Base-by-base conservation (phyloP, 2,888 invertebrate species). In the Oscheius myriophilus region DNA sequence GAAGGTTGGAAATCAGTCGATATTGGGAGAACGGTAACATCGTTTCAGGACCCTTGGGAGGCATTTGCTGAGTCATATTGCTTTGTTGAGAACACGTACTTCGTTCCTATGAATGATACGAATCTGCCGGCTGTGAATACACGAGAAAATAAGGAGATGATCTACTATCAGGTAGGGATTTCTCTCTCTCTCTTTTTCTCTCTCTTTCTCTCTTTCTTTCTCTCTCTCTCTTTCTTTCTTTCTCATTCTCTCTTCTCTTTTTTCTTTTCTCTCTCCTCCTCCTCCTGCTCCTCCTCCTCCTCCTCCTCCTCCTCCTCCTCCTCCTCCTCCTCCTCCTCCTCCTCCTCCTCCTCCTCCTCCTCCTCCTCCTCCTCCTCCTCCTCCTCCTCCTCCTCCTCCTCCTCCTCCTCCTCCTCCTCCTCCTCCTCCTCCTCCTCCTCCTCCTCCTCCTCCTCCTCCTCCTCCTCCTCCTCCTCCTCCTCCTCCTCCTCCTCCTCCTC, bases 1-100 rank as follows among this genome's bases (percentile, higher is more conserved):
- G 73, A 82, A 63, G 41, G 79, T 72, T 12, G 33, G 68, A 21
- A 11, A 54, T 54, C 54, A 54, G 6, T n/a, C 21, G 49, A n/a
- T 18, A 49, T 6, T 49, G 3, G 21, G 21, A 6, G 6, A 6
- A 49, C n/a, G 2, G 18, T 49, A 18, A 49, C 6, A 43, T n/a
- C 21, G 0, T 53, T 67, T 53, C 57, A 75, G 66, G 78, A 66
- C 16, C 87, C 87, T 54, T 89, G 89, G 87, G 88, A 88, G 72
- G 86, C 87, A 61, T 89, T 88, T 81, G 87, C 88, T 42, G 88
- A 89, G 75, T 87, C 88, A 78, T 89, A 89, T 64, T 89, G 89
- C 82, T 88, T 89, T 87, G 87, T 89, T 49, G 87, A 88, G 66
- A 89, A 88, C 82, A 89, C 89, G 9, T 89, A 89, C 71, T 85